Conservation (phyloP, 2,888 invertebrate genomes). For the Drosophila leonis region DNA sequence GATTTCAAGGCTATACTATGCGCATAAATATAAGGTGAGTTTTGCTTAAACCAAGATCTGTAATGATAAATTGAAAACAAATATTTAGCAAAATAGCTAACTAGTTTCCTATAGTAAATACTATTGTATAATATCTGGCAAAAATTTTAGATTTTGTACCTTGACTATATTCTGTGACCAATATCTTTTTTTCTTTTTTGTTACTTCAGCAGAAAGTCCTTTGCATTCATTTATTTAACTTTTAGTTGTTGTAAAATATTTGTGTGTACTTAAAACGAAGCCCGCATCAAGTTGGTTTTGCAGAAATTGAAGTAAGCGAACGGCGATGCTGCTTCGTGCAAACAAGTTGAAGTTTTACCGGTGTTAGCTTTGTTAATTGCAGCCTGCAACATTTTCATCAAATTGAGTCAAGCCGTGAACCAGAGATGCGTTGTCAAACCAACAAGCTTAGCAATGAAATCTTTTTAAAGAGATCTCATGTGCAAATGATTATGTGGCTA, state of each 20-base stretch:
- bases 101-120: neutral
- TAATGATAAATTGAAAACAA: constrained; percentile 30
- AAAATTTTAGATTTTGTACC: neutral
- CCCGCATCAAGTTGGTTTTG: constrained; percentile 57
- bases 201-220: constrained; percentile 47
- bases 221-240: constrained; percentile 69
- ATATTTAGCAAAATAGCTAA: neutral
- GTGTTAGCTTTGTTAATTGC: constrained; percentile 75
- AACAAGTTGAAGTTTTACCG: constrained; percentile 69
- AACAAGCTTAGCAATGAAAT: constrained; percentile 52
- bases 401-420: constrained; percentile 76
- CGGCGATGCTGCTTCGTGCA: constrained; percentile 45
- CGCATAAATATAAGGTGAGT: constrained; percentile 51
- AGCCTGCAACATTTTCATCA: constrained; percentile 79
- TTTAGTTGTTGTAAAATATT: constrained; percentile 39
- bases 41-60: constrained; percentile 47
- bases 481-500: constrained; percentile 32
- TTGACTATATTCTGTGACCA: no score
- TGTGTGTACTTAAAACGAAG: constrained; percentile 66
- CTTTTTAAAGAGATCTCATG: constrained; percentile 48
- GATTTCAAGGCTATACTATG: constrained; percentile 61
- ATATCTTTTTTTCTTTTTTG: neutral
- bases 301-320: constrained; percentile 12
- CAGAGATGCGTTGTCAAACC: constrained; percentile 32
- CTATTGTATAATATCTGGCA: neutral